phyloP scores from a whole-genome alignment of 1,140 invertebrate genomes.

The Penaeus vannamei region DNA sequence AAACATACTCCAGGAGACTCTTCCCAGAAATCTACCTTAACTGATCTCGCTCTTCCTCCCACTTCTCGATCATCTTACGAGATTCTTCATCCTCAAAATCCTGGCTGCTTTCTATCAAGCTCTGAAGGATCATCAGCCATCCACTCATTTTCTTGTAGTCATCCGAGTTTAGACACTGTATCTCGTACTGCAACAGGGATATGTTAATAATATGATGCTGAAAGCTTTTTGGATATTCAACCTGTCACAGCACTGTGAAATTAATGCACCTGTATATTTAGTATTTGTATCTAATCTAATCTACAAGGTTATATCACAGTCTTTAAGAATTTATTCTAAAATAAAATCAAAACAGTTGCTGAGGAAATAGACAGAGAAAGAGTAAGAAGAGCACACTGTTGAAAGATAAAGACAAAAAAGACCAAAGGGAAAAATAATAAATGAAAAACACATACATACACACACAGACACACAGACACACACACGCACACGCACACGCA shows the following conservation, averaged over 20 bases:
- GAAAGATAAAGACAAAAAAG: too few species aligned
- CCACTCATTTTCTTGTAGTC: slow-evolving; percentile 90
- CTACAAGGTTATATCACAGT: too few species aligned
- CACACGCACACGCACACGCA: too few species aligned
- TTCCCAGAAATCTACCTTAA: slow-evolving; percentile 77
- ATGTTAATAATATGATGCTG: slow-evolving; percentile 2
- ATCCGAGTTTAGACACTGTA: slow-evolving; percentile 86
- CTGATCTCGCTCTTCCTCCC: slow-evolving; percentile 87
- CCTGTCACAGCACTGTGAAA: too few species aligned
- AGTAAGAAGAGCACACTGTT: too few species aligned
- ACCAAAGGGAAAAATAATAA: too few species aligned
- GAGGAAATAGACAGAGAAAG: too few species aligned
- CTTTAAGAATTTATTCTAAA: too few species aligned
- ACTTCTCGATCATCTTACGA: slow-evolving; percentile 80
- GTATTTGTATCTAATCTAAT: too few species aligned
- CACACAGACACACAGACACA: neutral
- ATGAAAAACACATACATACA: neutral
- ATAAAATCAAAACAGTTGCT: too few species aligned
- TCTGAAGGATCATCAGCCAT: slow-evolving; percentile 93
- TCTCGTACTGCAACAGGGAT: slow-evolving; percentile 84
- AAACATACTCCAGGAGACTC: slow-evolving; percentile 17
- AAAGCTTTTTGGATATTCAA: neutral
- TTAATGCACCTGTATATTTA: too few species aligned
- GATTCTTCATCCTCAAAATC: slow-evolving; percentile 83
- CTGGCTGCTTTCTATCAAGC: slow-evolving; percentile 91